A percentile compares a stretch with the other conserved stretches of the same genome.
phyloP scores from a whole-genome alignment of 2,113 vertebrate genomes.

The Myotis lucifugus region DNA sequence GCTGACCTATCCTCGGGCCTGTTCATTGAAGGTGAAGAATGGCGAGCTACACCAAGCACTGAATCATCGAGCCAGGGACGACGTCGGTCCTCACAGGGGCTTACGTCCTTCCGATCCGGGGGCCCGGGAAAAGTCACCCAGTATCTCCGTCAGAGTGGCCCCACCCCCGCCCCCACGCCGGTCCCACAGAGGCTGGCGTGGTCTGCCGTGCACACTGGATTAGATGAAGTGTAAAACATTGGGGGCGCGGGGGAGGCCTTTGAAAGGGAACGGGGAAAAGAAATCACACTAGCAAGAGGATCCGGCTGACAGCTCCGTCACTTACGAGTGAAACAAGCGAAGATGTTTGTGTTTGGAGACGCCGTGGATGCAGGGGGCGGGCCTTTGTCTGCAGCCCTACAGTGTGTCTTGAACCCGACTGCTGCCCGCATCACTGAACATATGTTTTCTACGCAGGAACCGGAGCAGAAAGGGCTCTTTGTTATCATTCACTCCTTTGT shows the following conservation, averaged over 20 bases:
- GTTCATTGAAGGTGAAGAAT: conserved; percentile 50
- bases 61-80: conserved; percentile 41
- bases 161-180: conserved; percentile 85
- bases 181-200: conserved; percentile 89
- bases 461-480: conserved; percentile 94
- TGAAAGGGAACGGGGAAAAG: conserved; percentile 89
- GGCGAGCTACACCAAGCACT: conserved; percentile 40
- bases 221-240: conserved; percentile 99
- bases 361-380: conserved; percentile 88
- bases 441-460: conserved; percentile 95
- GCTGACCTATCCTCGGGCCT: background rate
- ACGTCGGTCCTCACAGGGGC: conserved; percentile 70
- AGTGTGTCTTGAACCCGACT: conserved; percentile 90
- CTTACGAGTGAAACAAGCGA: conserved; percentile 92
- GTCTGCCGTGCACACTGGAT: conserved; percentile 90
- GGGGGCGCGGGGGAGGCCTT: conserved; percentile 83
- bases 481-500: conserved; percentile 90
- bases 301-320: conserved; percentile 89
- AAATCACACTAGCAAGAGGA: conserved; percentile 89
- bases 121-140: conserved; percentile 88
- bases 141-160: conserved; percentile 85
- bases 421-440: conserved; percentile 92
- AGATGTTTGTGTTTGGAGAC: conserved; percentile 93
- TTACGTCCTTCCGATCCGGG: conserved; percentile 80
- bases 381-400: conserved; percentile 89